These are phyloP conservation scores for Pilophorus perplexus DNA, from an alignment of 2,888 invertebrate genomes.

Conservation along the genomic window DNA sequence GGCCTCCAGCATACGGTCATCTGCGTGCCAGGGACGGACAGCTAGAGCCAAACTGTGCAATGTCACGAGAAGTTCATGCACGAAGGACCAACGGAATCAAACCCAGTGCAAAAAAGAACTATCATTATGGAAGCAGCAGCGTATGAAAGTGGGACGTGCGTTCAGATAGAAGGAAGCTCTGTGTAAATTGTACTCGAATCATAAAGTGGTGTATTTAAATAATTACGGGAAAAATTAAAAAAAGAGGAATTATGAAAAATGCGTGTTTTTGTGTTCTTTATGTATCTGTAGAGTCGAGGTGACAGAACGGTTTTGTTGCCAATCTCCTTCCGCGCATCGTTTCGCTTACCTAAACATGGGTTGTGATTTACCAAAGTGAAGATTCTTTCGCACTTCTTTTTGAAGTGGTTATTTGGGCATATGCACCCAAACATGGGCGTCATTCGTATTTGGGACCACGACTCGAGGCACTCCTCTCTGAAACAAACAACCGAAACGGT, in stretches of 20 bases:
- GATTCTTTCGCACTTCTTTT: slow-evolving; percentile 82
- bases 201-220: slow-evolving; percentile 13
- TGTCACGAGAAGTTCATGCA: slow-evolving; percentile 34
- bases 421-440: slow-evolving; percentile 92
- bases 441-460: slow-evolving; percentile 81
- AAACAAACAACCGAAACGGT: slow-evolving; percentile 48
- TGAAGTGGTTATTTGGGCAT: slow-evolving; percentile 85
- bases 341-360: slow-evolving; percentile 85
- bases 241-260: slow-evolving; percentile 10
- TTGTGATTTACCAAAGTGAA: slow-evolving; percentile 88
- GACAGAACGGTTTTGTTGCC: no score
- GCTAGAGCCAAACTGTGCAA: slow-evolving; percentile 35
- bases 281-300: slow-evolving; percentile 10
- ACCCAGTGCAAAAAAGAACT: slow-evolving; percentile 39
- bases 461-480: slow-evolving; percentile 81
- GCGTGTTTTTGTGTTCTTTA: no score
- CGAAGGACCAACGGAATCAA: slow-evolving; percentile 33
- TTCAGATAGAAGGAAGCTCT: slow-evolving; percentile 38
- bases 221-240: background rate
- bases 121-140: slow-evolving; percentile 38
- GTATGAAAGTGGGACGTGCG: slow-evolving; percentile 40
- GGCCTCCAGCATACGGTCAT: no score
- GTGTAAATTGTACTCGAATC: slow-evolving; percentile 12
- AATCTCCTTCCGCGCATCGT: slow-evolving; percentile 9
- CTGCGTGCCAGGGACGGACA: slow-evolving; percentile 13